phyloP scores from a whole-genome alignment of 2,113 vertebrate genomes.

The Empidonax traillii region DNA sequence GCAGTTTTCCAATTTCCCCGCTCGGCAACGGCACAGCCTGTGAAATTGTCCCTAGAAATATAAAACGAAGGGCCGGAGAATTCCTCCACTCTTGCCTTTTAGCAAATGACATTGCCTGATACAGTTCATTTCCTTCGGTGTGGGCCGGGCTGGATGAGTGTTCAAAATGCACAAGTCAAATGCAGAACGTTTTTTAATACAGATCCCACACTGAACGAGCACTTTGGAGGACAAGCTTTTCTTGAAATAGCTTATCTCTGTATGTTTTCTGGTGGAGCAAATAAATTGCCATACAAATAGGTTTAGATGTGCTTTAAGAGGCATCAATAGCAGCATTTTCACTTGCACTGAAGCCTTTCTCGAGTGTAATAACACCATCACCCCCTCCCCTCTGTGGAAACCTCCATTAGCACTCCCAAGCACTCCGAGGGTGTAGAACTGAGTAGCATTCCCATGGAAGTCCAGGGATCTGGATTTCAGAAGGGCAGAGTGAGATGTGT shows the following conservation, averaged over 20 bases:
- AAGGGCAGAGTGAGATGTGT: background rate
- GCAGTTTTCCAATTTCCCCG: constrained; percentile 86
- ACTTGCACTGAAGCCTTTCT: background rate
- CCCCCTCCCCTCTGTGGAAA: background rate
- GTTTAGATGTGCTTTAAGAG: background rate
- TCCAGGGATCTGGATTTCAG: background rate
- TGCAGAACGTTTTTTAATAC: constrained; percentile 25
- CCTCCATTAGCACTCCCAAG: background rate
- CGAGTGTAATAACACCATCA: background rate
- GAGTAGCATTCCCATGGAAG: background rate
- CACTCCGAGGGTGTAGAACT: background rate
- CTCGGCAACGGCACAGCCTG: constrained; percentile 74
- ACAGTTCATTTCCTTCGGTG: constrained; percentile 59
- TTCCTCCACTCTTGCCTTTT: constrained; percentile 68
- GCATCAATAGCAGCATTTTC: background rate
- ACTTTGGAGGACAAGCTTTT: background rate
- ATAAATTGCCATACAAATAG: background rate
- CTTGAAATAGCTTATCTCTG: background rate
- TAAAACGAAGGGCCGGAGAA: constrained; percentile 76
- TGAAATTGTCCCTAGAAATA: constrained; percentile 86
- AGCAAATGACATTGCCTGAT: constrained; percentile 78
- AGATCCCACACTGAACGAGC: background rate
- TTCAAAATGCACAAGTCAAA: constrained; percentile 32
- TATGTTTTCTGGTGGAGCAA: background rate
- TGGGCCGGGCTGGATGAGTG: constrained; percentile 34